Evolutionary conservation across 2,888 invertebrate genomes (phyloP).

Genomic region (Allacma fusca): DNA sequence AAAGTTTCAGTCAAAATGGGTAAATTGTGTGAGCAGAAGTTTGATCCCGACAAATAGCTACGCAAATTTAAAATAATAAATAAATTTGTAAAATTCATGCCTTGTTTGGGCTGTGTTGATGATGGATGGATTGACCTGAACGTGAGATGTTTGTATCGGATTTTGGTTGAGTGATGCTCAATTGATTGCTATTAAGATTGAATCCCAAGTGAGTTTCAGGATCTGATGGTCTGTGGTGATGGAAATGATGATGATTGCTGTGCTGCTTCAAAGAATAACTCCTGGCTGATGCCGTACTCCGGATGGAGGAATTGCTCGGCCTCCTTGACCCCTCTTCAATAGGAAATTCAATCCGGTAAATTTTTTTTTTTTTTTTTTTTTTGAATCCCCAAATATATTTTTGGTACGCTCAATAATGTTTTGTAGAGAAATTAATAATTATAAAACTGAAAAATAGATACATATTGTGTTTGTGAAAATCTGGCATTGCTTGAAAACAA

Average conservation of each 20-base stretch:
- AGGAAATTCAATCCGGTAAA: neutral
- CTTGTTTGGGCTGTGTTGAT: conserved; percentile 49
- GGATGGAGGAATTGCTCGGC: conserved; percentile 58
- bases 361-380: neutral
- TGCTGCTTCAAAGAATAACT: conserved; percentile 58
- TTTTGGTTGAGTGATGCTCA: conserved; percentile 46
- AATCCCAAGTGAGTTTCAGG: conserved; percentile 43
- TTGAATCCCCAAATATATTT: neutral
- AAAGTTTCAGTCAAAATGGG: no score
- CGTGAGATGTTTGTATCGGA: conserved; percentile 48
- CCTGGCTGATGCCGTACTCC: conserved; percentile 56
- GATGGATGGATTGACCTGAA: conserved; percentile 33
- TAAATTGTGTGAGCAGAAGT: no score
- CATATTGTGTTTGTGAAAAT: no score
- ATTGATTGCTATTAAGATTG: conserved; percentile 32
- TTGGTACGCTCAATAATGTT: neutral
- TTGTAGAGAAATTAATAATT: no score
- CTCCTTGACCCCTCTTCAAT: conserved; percentile 53
- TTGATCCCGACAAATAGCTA: neutral
- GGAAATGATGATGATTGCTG: conserved; percentile 55
- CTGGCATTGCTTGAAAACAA: no score
- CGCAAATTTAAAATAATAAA: conserved; percentile 2
- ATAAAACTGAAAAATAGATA: no score
- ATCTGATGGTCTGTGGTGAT: conserved; percentile 58
- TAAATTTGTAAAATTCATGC: conserved; percentile 37